A percentile compares a stretch with the other conserved stretches of the same genome.
Conservation (phyloP, 2,113 vertebrate species). For the Myotis yumanensis region DNA sequence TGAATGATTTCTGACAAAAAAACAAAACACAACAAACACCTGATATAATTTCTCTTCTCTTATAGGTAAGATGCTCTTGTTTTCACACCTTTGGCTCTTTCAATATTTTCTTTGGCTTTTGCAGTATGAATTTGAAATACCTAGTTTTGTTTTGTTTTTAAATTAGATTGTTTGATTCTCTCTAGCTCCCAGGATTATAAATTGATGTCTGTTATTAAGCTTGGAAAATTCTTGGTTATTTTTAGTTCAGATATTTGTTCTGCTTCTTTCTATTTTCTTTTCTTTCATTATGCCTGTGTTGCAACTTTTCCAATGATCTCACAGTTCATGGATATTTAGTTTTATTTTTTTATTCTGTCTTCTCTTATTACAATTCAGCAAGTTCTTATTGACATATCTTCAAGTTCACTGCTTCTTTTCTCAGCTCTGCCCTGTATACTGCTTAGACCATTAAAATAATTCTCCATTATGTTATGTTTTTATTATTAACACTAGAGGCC, state of each 20-base stretch:
- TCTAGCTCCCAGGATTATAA: background rate
- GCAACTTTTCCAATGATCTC: background rate
- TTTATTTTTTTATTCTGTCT: background rate
- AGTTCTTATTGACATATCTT: background rate
- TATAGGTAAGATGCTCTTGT: background rate
- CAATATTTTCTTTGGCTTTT: background rate
- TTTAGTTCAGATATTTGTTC: background rate
- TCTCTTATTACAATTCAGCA: background rate
- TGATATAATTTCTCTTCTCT: background rate
- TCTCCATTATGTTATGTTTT: background rate
- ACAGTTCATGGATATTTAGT: background rate
- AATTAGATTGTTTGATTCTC: background rate
- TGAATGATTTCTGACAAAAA: background rate
- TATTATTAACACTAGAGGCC: background rate
- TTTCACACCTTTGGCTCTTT: background rate
- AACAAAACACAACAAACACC: background rate
- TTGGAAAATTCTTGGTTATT: background rate
- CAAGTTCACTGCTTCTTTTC: background rate
- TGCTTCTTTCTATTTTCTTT: background rate
- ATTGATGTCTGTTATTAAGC: background rate
- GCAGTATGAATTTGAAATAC: too few relatives aligned
- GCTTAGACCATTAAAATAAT: background rate
- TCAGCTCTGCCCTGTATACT: background rate
- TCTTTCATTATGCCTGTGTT: background rate
- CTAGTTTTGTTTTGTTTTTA: background rate